These are phyloP conservation scores for Oryzias dopingdopingensis DNA, from an alignment of 2,797 vertebrate species.

Conservation along the genomic window DNA sequence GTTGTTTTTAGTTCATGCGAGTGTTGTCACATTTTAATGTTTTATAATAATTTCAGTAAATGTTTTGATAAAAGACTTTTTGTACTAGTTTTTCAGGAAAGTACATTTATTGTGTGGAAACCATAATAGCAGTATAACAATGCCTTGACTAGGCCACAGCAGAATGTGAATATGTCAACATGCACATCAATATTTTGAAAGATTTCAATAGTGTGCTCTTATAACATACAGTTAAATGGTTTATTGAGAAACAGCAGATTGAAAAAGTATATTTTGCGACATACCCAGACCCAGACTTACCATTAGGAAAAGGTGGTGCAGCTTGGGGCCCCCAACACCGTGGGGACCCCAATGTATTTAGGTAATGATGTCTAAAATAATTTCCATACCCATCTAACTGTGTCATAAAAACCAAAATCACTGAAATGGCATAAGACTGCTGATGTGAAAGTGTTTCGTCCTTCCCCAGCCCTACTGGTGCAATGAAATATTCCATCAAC, in stretches of 20 bases:
- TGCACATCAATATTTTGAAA: conserved; percentile 17
- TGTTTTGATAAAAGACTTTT: conserved; percentile 26
- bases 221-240: not conserved
- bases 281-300: no score
- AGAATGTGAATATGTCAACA: conserved; percentile 17
- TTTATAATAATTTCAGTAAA: conserved; percentile 26
- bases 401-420: not conserved
- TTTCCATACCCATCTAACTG: not conserved
- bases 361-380: no score
- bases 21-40: conserved; percentile 24
- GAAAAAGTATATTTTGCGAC: no score
- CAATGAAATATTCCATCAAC: no score
- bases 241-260: no score
- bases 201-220: not conserved
- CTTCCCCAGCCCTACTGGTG: no score
- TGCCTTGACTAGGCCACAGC: conserved; percentile 45
- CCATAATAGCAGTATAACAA: conserved; percentile 16
- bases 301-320: no score
- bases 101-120: conserved; percentile 15
- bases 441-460: no score
- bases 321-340: no score
- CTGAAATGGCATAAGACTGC: no score
- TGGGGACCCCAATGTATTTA: no score
- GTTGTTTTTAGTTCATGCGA: conserved; percentile 36
- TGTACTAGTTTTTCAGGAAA: conserved; percentile 26